Conservation (phyloP, 2,113 vertebrate species). For the Thinocorus orbignyianus region DNA sequence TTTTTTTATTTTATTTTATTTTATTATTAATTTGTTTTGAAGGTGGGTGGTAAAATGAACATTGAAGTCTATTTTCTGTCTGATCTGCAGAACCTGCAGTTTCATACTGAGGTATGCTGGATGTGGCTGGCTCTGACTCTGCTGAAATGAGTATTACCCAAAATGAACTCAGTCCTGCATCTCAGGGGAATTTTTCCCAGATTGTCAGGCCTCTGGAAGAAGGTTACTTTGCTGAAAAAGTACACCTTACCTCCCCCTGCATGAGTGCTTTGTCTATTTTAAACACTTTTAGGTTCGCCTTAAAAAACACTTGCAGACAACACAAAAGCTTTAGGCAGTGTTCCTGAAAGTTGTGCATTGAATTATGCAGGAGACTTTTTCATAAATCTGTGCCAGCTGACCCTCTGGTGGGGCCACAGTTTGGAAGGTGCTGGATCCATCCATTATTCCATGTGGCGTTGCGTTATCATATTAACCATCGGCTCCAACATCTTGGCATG, state of each 20-base stretch:
- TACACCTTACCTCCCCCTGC: background rate
- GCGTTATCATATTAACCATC: background rate
- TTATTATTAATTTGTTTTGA: background rate
- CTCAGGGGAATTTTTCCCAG: background rate
- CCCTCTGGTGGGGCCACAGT: fast-evolving
- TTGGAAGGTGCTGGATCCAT: background rate
- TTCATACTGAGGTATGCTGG: background rate
- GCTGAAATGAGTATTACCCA: background rate
- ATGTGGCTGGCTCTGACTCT: background rate
- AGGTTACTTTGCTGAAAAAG: background rate
- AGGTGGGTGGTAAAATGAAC: background rate
- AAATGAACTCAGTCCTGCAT: background rate
- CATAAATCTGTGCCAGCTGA: background rate
- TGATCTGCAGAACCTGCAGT: background rate
- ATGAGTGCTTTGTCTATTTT: background rate
- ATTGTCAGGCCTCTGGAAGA: background rate
- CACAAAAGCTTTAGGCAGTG: fast-evolving
- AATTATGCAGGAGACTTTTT: background rate
- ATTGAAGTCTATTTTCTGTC: background rate
- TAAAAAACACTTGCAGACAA: background rate
- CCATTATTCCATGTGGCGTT: background rate
- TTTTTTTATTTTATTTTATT: too few species aligned
- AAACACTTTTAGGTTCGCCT: background rate
- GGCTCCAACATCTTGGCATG: too few species aligned
- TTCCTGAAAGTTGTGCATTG: background rate